Base-by-base conservation (phyloP, 2,797 vertebrate genomes). In the Melanotaenia pygmaea region DNA sequence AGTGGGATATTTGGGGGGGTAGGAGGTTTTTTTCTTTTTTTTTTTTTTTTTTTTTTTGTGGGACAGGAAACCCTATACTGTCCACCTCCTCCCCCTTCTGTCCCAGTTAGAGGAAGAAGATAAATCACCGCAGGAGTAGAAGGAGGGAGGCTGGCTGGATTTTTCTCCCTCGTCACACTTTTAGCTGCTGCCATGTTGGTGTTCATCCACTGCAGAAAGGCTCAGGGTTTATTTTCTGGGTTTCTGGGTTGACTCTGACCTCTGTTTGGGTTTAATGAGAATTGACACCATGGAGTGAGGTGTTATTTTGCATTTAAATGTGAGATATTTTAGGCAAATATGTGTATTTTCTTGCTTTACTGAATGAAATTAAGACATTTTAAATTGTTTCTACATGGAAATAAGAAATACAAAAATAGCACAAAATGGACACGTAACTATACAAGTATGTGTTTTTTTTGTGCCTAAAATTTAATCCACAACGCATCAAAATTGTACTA, bases 31-130 rank as follows among this genome's bases (percentile, higher is more conserved):
- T 63, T 71, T 64, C 43, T 58, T 74, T 77, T 77, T 74, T 54
- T 63, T 22, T 63, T 35, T 63, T 65, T 58, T 53, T 10, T 51
- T 72, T 51, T 51, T 82, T 51, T 37, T 53, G 58, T 47, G 88
- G 86, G 63, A 83, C 69, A 86, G 88, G 81, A 89, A 89, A 88
- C 82, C 87, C 87, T 83, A 84, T 71, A 79, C 85, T 80, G 75
- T 73, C 70, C 78, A 59, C 22, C 60, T 62, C 67, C 37, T 22
- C 75, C 78, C 72, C 40, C 61, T 32, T 62, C 60, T 89, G 92
- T 68, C 86, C 90, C 81, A 93, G 71, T 93, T 93, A 80, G 76
- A 80, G 71, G 72, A 75, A 67, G 76, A 91, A 86, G 81, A 93
- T 91, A 92, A 93, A 94, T 91, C 84, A 91, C 79, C 56, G 8